These are phyloP conservation scores for Miichthys miiuy DNA, from an alignment of 2,797 vertebrate genomes.

Conservation along the genomic window DNA sequence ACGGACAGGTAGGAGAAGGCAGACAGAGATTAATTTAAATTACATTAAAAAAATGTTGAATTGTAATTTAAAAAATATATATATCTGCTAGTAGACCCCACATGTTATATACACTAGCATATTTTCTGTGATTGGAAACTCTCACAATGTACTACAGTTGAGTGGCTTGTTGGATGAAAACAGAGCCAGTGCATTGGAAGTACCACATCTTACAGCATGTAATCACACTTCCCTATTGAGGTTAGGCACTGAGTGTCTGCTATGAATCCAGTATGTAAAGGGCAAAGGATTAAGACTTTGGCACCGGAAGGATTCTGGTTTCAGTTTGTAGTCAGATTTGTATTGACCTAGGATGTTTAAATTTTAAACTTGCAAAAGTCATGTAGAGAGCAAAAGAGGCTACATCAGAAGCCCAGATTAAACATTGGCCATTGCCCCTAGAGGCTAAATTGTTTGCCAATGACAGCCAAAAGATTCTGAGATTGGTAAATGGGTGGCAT, in stretches of 20 bases:
- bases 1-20: slow-evolving; percentile 47
- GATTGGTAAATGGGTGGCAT: too few species aligned
- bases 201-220: background rate
- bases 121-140: background rate
- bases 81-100: background rate
- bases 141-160: background rate
- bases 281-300: too few species aligned
- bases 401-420: too few species aligned
- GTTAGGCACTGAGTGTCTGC: background rate
- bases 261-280: too few species aligned
- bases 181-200: background rate
- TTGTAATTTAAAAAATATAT: background rate
- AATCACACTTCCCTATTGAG: background rate
- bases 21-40: slow-evolving; percentile 20
- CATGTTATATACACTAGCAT: background rate
- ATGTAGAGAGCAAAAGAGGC: too few species aligned
- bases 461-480: too few species aligned
- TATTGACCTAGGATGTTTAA: too few species aligned
- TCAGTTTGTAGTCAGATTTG: too few species aligned
- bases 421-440: too few species aligned
- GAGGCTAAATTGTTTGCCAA: too few species aligned
- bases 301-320: too few species aligned
- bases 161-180: slow-evolving; percentile 1
- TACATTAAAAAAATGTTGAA: slow-evolving; percentile 8
- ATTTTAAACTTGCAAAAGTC: too few species aligned